Conservation (phyloP, 2,888 invertebrate genomes). For the Polyommatus iphigenia region DNA sequence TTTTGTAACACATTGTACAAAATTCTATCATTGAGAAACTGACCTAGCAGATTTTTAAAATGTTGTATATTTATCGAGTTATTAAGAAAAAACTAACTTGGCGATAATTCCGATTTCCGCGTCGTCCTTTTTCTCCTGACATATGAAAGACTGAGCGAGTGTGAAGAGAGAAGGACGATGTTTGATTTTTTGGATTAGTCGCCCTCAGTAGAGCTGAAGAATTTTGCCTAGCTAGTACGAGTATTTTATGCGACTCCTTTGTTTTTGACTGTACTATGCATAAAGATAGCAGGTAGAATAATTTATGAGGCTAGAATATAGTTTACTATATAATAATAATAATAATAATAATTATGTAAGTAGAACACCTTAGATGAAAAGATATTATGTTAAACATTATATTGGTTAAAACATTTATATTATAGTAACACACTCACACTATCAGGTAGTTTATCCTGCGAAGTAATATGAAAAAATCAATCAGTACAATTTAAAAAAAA, state of each 20-base stretch:
- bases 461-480: background rate
- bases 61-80: too few relatives aligned
- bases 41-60: too few relatives aligned
- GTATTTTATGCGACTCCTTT: background rate
- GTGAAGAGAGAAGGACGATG: too few relatives aligned
- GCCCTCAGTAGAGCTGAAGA: too few relatives aligned
- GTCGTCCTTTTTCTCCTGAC: too few relatives aligned
- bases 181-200: too few relatives aligned
- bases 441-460: background rate
- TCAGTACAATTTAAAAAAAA: background rate
- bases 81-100: too few relatives aligned
- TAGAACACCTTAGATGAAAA: background rate
- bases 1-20: too few relatives aligned
- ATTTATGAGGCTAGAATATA: background rate
- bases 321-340: background rate
- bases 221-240: too few relatives aligned
- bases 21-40: too few relatives aligned
- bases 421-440: background rate
- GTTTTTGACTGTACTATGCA: conserved; percentile 3
- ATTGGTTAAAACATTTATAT: background rate
- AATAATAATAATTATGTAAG: background rate
- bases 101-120: too few relatives aligned
- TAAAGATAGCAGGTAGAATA: background rate
- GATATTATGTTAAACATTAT: background rate
- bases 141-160: too few relatives aligned